Evolutionary conservation across 2,888 invertebrate species (phyloP).

Genomic region (Tenthredo mesomela): DNA sequence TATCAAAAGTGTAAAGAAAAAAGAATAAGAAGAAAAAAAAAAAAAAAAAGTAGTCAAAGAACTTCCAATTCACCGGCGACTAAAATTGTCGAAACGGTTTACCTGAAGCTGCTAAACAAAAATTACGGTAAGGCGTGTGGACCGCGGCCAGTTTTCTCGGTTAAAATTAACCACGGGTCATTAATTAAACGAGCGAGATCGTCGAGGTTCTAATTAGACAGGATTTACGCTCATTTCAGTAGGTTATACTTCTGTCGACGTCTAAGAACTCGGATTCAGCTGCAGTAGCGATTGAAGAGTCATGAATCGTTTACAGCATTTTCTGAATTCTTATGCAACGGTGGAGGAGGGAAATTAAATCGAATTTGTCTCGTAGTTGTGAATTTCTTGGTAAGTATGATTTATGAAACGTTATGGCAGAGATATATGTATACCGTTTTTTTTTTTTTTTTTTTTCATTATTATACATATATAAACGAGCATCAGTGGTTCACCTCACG

Average conservation of each 20-base stretch:
- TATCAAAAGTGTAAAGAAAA: neutral
- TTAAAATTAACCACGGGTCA: constrained; percentile 20
- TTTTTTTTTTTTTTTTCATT: neutral
- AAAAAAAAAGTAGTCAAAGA: too few relatives aligned
- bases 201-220: constrained; percentile 20
- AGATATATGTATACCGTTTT: neutral
- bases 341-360: neutral
- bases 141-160: neutral
- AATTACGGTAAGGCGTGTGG: neutral
- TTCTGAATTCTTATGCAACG: neutral
- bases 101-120: neutral
- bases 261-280: neutral
- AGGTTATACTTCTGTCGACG: neutral
- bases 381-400: neutral
- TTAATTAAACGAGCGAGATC: constrained; percentile 3
- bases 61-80: neutral
- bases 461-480: neutral
- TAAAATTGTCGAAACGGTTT: neutral
- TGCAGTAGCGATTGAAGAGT: neutral
- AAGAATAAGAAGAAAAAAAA: neutral
- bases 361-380: neutral
- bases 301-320: constrained; percentile 3
- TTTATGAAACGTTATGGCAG: neutral
- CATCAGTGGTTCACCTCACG: neutral
- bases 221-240: constrained; percentile 29